These are phyloP conservation scores for Sturnus vulgaris DNA, from an alignment of 2,113 vertebrate genomes.

Conservation along the genomic window DNA sequence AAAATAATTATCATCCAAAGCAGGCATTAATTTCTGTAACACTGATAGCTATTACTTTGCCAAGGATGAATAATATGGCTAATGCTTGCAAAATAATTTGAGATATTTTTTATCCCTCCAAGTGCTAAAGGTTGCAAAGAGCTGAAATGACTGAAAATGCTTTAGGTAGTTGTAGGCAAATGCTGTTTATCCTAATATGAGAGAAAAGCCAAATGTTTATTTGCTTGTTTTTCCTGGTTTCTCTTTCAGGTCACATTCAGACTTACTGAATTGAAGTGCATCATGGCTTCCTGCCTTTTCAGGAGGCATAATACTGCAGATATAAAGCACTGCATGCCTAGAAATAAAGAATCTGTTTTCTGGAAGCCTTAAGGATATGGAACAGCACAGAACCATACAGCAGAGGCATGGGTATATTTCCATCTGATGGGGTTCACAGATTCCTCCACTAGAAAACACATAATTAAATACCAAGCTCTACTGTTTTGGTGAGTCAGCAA, in stretches of 20 bases:
- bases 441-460: neutral
- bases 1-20: neutral
- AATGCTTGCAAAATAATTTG: neutral
- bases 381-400: neutral
- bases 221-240: constrained; percentile 15
- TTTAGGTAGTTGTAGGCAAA: neutral
- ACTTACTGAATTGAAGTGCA: neutral
- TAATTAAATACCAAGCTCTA: neutral
- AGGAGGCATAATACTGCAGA: neutral
- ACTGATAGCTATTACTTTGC: neutral
- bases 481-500: constrained; percentile 26
- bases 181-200: constrained; percentile 3
- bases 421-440: neutral
- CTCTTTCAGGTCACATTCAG: constrained; percentile 20
- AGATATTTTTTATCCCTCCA: neutral
- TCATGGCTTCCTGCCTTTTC: constrained; percentile 18
- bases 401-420: neutral
- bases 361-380: neutral
- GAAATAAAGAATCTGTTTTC: neutral
- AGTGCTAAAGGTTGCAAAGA: neutral
- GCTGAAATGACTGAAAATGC: neutral
- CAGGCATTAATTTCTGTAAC: neutral
- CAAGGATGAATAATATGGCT: neutral
- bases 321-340: neutral
- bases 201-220: constrained; percentile 23